Percentiles rank a stretch among this genome's conserved stretches.
These are phyloP conservation scores for Agriopis marginaria DNA, from an alignment of 2,888 invertebrate species.

Conservation along the genomic window DNA sequence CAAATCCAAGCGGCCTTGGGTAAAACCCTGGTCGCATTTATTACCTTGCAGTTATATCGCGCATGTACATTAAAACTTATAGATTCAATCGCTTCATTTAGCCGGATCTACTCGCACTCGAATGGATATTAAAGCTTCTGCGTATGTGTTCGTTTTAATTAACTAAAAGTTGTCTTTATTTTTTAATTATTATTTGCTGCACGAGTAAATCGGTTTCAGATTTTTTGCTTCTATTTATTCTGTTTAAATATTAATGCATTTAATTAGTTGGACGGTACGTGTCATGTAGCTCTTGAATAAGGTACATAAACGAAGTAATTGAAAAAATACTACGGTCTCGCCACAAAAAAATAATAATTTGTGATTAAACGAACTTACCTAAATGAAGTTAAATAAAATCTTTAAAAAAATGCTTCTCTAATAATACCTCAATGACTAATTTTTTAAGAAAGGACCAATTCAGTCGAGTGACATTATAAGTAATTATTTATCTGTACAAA, in stretches of 20 bases:
- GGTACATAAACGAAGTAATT: too few relatives aligned
- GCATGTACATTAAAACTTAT: neutral
- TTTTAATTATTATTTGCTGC: constrained; percentile 1
- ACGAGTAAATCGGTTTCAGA: neutral
- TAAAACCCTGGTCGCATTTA: constrained; percentile 5
- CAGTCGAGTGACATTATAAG: too few relatives aligned
- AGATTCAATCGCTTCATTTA: constrained; percentile 11
- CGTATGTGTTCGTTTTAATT: neutral
- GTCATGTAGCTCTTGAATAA: too few relatives aligned
- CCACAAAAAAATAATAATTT: too few relatives aligned
- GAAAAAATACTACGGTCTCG: too few relatives aligned
- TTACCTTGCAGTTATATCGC: neutral
- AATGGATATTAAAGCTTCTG: neutral
- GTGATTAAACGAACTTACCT: too few relatives aligned
- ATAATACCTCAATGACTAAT: too few relatives aligned
- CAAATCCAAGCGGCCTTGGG: constrained; percentile 16
- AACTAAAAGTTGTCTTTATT: neutral
- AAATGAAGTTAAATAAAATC: too few relatives aligned
- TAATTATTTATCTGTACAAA: too few relatives aligned
- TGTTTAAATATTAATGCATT: neutral
- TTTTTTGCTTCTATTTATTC: neutral
- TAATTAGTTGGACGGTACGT: too few relatives aligned
- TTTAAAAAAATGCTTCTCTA: too few relatives aligned
- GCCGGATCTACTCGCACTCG: constrained; percentile 8
- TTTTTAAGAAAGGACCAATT: too few relatives aligned